Conservation (phyloP, 2,113 vertebrate species). For the Prionailurus bengalensis region DNA sequence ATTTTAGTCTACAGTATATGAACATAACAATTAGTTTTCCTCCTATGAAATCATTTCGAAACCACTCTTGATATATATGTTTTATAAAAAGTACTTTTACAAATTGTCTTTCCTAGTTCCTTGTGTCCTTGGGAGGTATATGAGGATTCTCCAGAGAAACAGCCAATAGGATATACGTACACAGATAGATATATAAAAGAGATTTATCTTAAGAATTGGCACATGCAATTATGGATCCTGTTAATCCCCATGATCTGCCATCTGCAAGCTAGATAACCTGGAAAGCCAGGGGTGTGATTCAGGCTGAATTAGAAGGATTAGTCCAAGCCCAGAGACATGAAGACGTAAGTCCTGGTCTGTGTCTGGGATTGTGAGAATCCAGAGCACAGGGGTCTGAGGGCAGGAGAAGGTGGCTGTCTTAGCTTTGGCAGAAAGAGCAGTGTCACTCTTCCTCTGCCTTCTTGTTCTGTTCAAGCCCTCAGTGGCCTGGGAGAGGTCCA, state of each 20-base stretch:
- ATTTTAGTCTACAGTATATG: not conserved
- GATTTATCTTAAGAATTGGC: not conserved
- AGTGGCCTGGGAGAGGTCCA: not conserved
- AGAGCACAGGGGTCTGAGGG: not conserved
- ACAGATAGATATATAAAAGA: not conserved
- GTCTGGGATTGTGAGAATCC: not conserved
- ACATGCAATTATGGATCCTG: not conserved
- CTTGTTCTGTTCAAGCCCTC: not conserved
- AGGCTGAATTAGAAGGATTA: not conserved
- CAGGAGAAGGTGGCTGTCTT: not conserved
- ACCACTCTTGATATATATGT: not conserved
- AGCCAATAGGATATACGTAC: not conserved
- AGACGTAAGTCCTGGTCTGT: not conserved
- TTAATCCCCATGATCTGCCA: not conserved
- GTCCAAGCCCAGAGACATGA: not conserved
- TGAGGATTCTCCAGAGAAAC: not conserved
- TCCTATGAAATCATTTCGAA: slow-evolving; percentile 21
- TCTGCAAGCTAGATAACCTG: not conserved
- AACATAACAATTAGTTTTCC: not conserved
- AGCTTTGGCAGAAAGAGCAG: not conserved
- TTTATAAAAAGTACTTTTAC: slow-evolving; percentile 5
- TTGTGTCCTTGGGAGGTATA: not conserved
- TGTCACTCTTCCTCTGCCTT: not conserved
- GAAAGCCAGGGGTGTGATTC: not conserved
- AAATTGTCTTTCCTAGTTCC: not conserved